Percentiles rank a stretch among this genome's conserved stretches.
phyloP scores from a whole-genome alignment of 2,797 vertebrate genomes.

The Denticeps clupeoides region DNA sequence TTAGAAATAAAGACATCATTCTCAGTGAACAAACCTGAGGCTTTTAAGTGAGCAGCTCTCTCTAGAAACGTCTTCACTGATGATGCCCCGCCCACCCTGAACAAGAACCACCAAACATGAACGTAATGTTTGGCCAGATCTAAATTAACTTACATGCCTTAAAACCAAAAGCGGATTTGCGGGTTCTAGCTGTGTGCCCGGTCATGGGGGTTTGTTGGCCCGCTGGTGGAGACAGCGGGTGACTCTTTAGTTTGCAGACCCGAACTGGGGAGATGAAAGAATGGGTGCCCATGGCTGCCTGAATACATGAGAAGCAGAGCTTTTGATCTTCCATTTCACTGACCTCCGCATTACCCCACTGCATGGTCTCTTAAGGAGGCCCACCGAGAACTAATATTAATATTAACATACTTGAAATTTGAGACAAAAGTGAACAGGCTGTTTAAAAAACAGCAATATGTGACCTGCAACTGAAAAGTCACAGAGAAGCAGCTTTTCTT shows the following conservation, averaged over 20 bases:
- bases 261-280: constrained; percentile 54
- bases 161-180: constrained; percentile 12
- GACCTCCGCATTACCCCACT: constrained; percentile 48
- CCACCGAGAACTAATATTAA: constrained; percentile 28
- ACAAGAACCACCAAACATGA: not conserved
- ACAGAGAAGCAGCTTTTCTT: too few relatives aligned
- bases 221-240: constrained; percentile 39
- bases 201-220: constrained; percentile 30
- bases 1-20: too few relatives aligned
- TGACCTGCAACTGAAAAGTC: too few relatives aligned
- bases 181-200: too few relatives aligned
- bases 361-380: constrained; percentile 30
- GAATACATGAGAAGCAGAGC: constrained; percentile 34
- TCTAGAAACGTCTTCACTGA: too few relatives aligned
- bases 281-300: constrained; percentile 35
- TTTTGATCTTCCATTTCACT: constrained; percentile 57
- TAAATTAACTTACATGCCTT: not conserved
- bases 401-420: not conserved
- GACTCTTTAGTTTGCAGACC: constrained; percentile 46
- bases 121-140: not conserved
- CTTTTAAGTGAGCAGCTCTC: too few relatives aligned
- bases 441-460: too few relatives aligned
- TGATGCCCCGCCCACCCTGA: too few relatives aligned
- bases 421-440: too few relatives aligned
- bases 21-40: too few relatives aligned